A percentile compares a stretch with the other conserved stretches of the same genome.
Conservation (phyloP, 2,113 vertebrate species). For the Galbula dea region DNA sequence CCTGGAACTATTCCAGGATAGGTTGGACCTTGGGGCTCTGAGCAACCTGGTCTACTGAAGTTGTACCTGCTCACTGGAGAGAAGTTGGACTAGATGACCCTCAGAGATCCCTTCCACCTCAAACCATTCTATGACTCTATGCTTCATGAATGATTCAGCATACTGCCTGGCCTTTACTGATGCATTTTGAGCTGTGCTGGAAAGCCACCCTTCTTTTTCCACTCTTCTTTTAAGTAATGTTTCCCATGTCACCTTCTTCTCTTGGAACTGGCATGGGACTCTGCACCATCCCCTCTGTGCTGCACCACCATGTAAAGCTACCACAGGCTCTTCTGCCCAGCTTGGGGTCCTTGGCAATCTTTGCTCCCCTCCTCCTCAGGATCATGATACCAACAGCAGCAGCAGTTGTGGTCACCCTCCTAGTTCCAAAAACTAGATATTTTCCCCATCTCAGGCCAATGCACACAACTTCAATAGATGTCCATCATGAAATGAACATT, state of each 20-base stretch:
- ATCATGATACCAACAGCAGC: background rate
- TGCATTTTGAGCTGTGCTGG: background rate
- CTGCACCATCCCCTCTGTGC: rapidly evolving
- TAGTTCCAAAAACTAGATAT: background rate
- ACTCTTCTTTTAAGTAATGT: rapidly evolving
- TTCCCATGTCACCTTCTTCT: background rate
- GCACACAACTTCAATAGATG: rapidly evolving
- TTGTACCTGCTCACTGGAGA: too few relatives aligned
- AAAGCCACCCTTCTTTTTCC: background rate
- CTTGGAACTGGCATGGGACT: background rate
- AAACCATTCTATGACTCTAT: too few relatives aligned
- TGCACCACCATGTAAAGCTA: background rate
- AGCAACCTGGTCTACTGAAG: too few relatives aligned
- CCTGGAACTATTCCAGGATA: too few relatives aligned
- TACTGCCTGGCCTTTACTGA: rapidly evolving
- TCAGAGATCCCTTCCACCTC: too few relatives aligned
- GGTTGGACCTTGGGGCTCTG: too few relatives aligned
- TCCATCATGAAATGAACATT: rapidly evolving
- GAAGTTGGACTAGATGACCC: too few relatives aligned
- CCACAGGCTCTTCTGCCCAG: rapidly evolving
- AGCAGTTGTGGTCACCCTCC: too few relatives aligned
- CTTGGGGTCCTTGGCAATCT: background rate
- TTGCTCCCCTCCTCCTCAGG: background rate
- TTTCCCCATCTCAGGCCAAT: rapidly evolving
- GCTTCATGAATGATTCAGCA: rapidly evolving